These are phyloP conservation scores for Phrynocephalus guinanensis DNA, from an alignment of 2,797 vertebrate species.

Conservation along the genomic window DNA sequence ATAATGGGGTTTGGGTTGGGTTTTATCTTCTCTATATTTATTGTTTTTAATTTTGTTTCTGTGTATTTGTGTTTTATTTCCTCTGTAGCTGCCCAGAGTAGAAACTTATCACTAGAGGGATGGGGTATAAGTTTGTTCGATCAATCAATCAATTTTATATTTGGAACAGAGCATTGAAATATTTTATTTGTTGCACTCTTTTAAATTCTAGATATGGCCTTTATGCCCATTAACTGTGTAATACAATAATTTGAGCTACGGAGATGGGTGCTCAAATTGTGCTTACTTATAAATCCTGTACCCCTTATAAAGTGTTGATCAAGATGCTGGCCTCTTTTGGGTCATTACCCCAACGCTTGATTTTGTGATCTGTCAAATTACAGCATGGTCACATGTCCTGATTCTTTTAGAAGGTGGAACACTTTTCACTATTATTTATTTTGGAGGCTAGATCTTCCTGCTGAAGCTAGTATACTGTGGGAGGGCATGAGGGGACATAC, in stretches of 20 bases:
- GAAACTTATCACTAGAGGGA: too few species aligned
- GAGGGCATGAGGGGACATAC: too few species aligned
- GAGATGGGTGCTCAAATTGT: background rate
- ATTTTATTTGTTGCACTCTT: too few species aligned
- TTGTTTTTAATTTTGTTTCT: too few species aligned
- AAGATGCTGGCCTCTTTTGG: background rate
- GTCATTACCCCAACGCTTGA: background rate
- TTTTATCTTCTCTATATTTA: too few species aligned
- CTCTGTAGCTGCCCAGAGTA: too few species aligned
- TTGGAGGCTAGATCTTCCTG: background rate
- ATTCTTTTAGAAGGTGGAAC: background rate
- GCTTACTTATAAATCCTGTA: background rate
- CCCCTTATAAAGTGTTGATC: background rate
- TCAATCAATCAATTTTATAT: too few species aligned
- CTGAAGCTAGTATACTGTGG: background rate
- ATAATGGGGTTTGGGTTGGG: too few species aligned
- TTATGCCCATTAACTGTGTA: background rate
- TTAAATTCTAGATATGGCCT: background rate
- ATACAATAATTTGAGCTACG: background rate
- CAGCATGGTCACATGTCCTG: background rate
- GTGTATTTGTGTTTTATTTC: too few species aligned
- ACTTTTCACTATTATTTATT: background rate
- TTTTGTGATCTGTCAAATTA: background rate
- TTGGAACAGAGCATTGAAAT: too few species aligned
- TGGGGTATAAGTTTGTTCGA: too few species aligned